Conservation (phyloP, 2,797 vertebrate species). For the Melanotaenia pygmaea region DNA sequence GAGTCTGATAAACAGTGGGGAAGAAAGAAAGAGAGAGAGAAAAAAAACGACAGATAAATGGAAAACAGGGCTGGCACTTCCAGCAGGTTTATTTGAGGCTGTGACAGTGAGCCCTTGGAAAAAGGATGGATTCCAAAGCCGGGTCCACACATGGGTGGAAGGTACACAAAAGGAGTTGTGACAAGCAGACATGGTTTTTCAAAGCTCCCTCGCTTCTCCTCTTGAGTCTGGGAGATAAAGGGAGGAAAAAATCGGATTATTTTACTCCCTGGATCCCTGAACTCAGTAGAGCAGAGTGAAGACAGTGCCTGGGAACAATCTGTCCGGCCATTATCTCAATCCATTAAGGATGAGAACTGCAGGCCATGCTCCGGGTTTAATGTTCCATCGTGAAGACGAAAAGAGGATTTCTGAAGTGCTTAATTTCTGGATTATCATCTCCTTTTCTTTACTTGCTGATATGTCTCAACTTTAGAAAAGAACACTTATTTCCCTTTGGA, state of each 20-base stretch:
- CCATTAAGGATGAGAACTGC: constrained; percentile 80
- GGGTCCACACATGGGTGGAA: constrained; percentile 73
- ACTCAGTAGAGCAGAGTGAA: constrained; percentile 72
- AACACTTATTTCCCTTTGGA: constrained; percentile 12
- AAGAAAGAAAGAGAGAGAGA: constrained; percentile 57
- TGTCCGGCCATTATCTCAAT: constrained; percentile 82
- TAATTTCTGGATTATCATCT: constrained; percentile 52
- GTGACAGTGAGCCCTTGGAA: constrained; percentile 81
- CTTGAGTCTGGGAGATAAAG: constrained; percentile 79
- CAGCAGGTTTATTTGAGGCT: constrained; percentile 81
- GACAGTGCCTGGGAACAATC: constrained; percentile 85
- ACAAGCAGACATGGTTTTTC: constrained; percentile 84
- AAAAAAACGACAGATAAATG: constrained; percentile 74
- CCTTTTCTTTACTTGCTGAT: constrained; percentile 32
- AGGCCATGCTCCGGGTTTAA: constrained; percentile 70
- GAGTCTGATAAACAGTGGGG: constrained; percentile 77
- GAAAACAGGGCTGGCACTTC: constrained; percentile 81
- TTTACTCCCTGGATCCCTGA: constrained; percentile 80
- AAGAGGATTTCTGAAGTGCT: constrained; percentile 64
- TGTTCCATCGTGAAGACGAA: constrained; percentile 69
- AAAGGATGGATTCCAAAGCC: constrained; percentile 75
- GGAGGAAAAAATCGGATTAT: constrained; percentile 83
- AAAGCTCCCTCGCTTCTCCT: constrained; percentile 78
- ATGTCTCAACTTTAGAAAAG: constrained; percentile 30
- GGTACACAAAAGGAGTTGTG: constrained; percentile 80